phyloP scores from a whole-genome alignment of 2,797 vertebrate species.

The Arrhamphus sclerolepis region DNA sequence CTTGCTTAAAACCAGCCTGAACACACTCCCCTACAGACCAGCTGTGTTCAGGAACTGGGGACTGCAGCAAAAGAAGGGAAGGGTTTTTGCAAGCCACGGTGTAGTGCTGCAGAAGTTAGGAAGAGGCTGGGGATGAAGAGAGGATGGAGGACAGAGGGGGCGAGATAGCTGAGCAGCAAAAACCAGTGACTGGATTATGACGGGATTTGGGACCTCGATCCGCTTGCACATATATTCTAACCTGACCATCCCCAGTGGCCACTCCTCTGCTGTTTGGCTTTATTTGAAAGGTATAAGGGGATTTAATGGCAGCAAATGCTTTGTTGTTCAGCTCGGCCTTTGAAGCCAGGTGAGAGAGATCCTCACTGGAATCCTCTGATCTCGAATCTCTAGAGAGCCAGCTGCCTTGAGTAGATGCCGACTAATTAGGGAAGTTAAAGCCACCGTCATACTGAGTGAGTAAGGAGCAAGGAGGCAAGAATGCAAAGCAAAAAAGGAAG shows the following conservation, averaged over 20 bases:
- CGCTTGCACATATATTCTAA: slow-evolving; percentile 32
- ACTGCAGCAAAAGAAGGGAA: neutral
- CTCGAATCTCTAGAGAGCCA: slow-evolving; percentile 53
- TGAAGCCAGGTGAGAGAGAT: slow-evolving; percentile 71
- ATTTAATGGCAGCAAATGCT: slow-evolving; percentile 53
- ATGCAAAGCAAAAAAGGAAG: slow-evolving; percentile 9
- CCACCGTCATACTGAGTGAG: slow-evolving; percentile 47
- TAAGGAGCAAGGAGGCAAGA: slow-evolving; percentile 36
- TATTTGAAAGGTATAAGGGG: slow-evolving; percentile 58
- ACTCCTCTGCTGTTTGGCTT: slow-evolving; percentile 30
- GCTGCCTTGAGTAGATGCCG: slow-evolving; percentile 40
- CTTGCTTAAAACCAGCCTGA: slow-evolving; percentile 41
- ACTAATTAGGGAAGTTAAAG: slow-evolving; percentile 67
- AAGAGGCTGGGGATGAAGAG: neutral
- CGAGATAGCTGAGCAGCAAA: slow-evolving; percentile 21
- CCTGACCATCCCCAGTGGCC: slow-evolving; percentile 36
- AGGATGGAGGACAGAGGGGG: slow-evolving; percentile 12
- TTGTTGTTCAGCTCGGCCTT: slow-evolving; percentile 65
- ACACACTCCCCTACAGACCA: slow-evolving; percentile 17
- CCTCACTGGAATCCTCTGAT: slow-evolving; percentile 62
- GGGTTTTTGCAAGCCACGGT: neutral
- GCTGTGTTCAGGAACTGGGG: slow-evolving; percentile 6
- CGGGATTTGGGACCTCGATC: slow-evolving; percentile 57
- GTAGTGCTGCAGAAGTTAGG: neutral
- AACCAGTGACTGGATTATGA: slow-evolving; percentile 59